Evolutionary conservation across 2,113 vertebrate species (phyloP).

Genomic region (Petromus typicus): DNA sequence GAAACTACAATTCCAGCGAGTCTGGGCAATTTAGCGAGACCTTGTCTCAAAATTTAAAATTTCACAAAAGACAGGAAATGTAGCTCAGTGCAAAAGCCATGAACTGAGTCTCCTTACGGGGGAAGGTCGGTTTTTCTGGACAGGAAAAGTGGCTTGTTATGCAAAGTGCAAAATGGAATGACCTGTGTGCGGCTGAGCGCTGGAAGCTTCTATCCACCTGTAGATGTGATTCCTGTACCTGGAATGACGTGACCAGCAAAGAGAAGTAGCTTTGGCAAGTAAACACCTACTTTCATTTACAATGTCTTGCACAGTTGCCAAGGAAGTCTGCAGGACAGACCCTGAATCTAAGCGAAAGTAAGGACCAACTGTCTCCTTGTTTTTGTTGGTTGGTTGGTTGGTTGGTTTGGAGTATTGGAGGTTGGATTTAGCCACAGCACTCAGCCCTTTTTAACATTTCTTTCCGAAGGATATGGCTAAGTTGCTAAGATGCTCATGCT

Average conservation of each 20-base stretch:
- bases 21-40: not conserved
- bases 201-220: not conserved
- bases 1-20: not conserved
- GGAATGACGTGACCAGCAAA: not conserved
- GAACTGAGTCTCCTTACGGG: not conserved
- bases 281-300: not conserved
- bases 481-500: not conserved
- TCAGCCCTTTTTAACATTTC: not conserved
- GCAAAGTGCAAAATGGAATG: not conserved
- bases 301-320: not conserved
- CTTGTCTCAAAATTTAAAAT: not conserved
- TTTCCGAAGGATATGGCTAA: not conserved
- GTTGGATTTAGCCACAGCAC: not conserved
- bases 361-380: not conserved
- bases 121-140: not conserved
- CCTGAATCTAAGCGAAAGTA: not conserved
- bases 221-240: constrained; percentile 46
- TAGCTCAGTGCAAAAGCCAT: not conserved
- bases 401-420: not conserved
- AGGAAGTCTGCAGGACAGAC: not conserved
- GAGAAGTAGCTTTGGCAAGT: not conserved
- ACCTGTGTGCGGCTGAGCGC: not conserved
- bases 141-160: not conserved
- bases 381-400: not conserved
- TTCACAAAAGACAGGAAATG: not conserved